These are phyloP conservation scores for Falco columbarius DNA, from an alignment of 2,797 vertebrate species.

Conservation along the genomic window DNA sequence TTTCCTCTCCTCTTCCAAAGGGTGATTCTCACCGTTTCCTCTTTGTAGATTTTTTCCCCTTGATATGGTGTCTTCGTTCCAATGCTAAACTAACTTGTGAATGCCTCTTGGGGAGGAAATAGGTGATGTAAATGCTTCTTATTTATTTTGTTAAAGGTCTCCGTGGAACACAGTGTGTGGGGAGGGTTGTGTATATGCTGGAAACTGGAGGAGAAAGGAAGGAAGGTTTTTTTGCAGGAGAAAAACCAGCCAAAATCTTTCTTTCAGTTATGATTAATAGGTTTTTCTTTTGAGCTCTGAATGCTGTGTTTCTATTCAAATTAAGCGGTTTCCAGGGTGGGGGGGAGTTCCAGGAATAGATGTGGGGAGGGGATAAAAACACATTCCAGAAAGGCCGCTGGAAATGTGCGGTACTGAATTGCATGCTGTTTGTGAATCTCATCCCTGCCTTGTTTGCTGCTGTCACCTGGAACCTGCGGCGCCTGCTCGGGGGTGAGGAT, in stretches of 20 bases:
- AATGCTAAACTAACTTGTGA: background rate
- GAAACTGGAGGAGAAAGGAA: background rate
- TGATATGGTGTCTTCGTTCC: slow-evolving; percentile 34
- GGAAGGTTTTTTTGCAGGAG: background rate
- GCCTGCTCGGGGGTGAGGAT: background rate
- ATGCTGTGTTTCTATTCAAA: slow-evolving; percentile 49
- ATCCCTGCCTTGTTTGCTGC: background rate
- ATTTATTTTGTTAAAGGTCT: background rate
- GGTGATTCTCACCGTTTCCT: slow-evolving; percentile 31
- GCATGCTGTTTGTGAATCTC: accelerated
- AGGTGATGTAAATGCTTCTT: background rate
- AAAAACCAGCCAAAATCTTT: slow-evolving; percentile 11
- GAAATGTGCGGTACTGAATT: background rate
- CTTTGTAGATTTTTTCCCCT: slow-evolving; percentile 23
- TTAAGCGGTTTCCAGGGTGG: background rate
- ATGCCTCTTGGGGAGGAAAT: slow-evolving; percentile 13
- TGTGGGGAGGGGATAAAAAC: background rate
- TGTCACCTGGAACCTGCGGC: background rate
- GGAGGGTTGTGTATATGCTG: background rate
- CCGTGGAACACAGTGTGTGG: background rate
- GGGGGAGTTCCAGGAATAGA: slow-evolving; percentile 46
- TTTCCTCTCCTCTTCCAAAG: slow-evolving; percentile 26
- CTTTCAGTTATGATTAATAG: slow-evolving; percentile 22
- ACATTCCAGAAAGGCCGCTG: background rate
- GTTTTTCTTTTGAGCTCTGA: slow-evolving; percentile 30